phyloP scores from a whole-genome alignment of 1,140 invertebrate genomes.

The Penaeus vannamei region DNA sequence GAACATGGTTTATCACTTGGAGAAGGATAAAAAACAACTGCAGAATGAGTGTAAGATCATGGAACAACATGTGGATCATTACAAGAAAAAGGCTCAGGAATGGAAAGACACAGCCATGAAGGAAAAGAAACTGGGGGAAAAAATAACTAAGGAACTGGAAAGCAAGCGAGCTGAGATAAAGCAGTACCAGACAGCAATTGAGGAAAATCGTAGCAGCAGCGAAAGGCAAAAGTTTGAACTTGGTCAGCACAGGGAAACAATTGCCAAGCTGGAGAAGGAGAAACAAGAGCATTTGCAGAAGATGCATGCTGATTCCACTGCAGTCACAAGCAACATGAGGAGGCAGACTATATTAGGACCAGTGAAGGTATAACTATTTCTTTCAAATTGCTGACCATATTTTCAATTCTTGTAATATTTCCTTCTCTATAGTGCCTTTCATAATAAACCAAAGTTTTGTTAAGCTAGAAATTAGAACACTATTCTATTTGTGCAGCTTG shows the following conservation, averaged over 20 bases:
- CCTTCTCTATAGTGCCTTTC: too few relatives aligned
- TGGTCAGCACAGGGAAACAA: slow-evolving; percentile 45
- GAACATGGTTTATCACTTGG: slow-evolving; percentile 41
- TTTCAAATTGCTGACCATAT: too few relatives aligned
- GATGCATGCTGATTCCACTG: neutral
- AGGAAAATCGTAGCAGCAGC: neutral
- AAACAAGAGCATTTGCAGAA: neutral
- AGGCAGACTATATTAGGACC: neutral
- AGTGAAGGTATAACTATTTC: too few relatives aligned
- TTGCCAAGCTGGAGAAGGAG: slow-evolving; percentile 48
- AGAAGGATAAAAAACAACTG: slow-evolving; percentile 35
- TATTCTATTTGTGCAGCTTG: too few relatives aligned
- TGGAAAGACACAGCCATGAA: slow-evolving; percentile 39
- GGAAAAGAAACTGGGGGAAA: slow-evolving; percentile 13
- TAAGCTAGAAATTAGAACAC: too few relatives aligned
- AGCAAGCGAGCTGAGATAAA: neutral
- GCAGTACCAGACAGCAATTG: neutral
- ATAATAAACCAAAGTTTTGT: too few relatives aligned
- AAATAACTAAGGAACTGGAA: slow-evolving; percentile 35
- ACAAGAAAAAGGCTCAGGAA: slow-evolving; percentile 43
- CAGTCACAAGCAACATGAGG: neutral
- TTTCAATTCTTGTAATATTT: too few relatives aligned
- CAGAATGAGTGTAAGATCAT: neutral
- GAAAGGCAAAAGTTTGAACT: slow-evolving; percentile 51
- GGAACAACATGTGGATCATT: slow-evolving; percentile 44